Evolutionary conservation across 2,888 invertebrate genomes (phyloP).

Genomic region (Nymphalis c-album): DNA sequence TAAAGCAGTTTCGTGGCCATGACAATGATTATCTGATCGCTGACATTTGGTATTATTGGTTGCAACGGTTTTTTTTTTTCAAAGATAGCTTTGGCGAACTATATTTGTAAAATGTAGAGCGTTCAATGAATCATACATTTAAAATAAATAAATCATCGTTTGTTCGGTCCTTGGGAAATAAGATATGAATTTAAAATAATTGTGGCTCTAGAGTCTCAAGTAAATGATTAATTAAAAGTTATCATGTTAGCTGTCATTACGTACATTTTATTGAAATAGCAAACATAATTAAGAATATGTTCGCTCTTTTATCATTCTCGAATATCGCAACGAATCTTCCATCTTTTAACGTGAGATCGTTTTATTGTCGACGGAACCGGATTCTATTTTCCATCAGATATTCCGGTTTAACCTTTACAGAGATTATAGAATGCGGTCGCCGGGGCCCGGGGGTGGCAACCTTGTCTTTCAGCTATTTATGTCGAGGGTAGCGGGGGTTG

Average conservation of each 20-base stretch:
- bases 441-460: slow-evolving; percentile 76
- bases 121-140: background rate
- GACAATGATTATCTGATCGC: slow-evolving; percentile 61
- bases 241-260: background rate
- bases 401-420: slow-evolving; percentile 78
- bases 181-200: too few species aligned
- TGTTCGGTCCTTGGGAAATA: background rate
- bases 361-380: slow-evolving; percentile 57
- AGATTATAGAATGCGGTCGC: slow-evolving; percentile 78
- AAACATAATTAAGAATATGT: background rate
- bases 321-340: slow-evolving; percentile 44
- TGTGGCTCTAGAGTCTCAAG: too few species aligned
- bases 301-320: slow-evolving; percentile 10
- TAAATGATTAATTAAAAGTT: too few species aligned
- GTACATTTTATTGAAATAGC: background rate
- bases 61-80: slow-evolving; percentile 18
- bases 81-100: background rate
- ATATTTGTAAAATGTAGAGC: background rate
- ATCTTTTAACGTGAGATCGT: slow-evolving; percentile 43
- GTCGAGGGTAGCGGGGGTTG: slow-evolving; percentile 72
- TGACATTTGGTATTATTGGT: slow-evolving; percentile 23
- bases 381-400: slow-evolving; percentile 72
- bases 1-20: slow-evolving; percentile 67
- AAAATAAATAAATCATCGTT: background rate
- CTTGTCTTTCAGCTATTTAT: slow-evolving; percentile 81